Evolutionary conservation across 1,140 invertebrate genomes (phyloP).

Genomic region (Zeugodacus cucurbitae): DNA sequence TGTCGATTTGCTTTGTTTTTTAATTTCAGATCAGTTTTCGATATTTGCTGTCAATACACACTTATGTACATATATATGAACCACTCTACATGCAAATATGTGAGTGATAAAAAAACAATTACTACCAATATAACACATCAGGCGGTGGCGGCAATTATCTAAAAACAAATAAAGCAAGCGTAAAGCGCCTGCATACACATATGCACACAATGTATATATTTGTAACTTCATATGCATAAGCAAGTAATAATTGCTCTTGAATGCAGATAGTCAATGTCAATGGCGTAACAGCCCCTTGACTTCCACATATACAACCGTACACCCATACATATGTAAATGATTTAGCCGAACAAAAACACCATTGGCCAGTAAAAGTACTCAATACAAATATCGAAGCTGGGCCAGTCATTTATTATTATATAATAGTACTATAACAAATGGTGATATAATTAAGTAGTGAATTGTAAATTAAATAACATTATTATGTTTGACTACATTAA

Average conservation of each 20-base stretch:
- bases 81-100: not conserved
- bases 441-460: conserved; percentile 38
- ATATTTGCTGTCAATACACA: not conserved
- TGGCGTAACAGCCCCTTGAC: not conserved
- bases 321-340: not conserved
- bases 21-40: not conserved
- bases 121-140: not conserved
- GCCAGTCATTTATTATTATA: not conserved
- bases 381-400: not conserved
- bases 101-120: not conserved
- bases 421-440: not conserved
- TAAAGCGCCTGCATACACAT: not conserved
- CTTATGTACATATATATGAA: not conserved
- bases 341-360: not conserved
- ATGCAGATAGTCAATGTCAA: not conserved
- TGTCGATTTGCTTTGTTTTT: not conserved
- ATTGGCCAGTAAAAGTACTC: not conserved
- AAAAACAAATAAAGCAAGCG: not conserved
- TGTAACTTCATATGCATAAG: too few species aligned
- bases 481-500: not conserved
- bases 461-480: conserved; percentile 9
- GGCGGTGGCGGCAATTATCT: not conserved
- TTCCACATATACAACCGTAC: not conserved
- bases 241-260: not conserved
- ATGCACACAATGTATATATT: not conserved